Evolutionary conservation across 2,888 invertebrate species (phyloP).

Genomic region (Dione juno): DNA sequence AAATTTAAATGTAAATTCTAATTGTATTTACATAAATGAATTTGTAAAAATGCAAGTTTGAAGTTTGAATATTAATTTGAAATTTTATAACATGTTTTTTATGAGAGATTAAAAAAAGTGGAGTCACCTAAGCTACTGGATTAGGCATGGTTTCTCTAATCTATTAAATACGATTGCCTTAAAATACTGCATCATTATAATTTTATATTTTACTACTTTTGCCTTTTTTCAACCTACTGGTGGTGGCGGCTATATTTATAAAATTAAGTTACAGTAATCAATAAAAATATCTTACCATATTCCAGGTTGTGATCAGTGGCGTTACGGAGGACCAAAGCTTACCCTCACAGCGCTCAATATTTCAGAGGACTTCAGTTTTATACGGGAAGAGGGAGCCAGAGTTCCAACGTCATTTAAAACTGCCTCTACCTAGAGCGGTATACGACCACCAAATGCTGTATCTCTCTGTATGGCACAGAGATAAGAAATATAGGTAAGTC

Average conservation of each 20-base stretch:
- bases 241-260: not conserved
- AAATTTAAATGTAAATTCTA: too few relatives aligned
- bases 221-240: too few relatives aligned
- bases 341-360: slow-evolving; percentile 83
- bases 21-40: too few relatives aligned
- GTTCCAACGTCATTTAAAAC: slow-evolving; percentile 90
- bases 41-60: too few relatives aligned
- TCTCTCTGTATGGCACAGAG: slow-evolving; percentile 94
- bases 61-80: too few relatives aligned
- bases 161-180: too few relatives aligned
- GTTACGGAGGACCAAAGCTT: slow-evolving; percentile 69
- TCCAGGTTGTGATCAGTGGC: slow-evolving; percentile 84
- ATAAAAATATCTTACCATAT: slow-evolving; percentile 8
- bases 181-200: too few relatives aligned
- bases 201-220: too few relatives aligned
- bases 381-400: slow-evolving; percentile 90
- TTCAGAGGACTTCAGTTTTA: slow-evolving; percentile 91
- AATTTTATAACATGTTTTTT: too few relatives aligned
- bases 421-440: slow-evolving; percentile 83
- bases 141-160: too few relatives aligned
- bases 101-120: too few relatives aligned
- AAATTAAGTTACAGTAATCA: not conserved
- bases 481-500: slow-evolving; percentile 89
- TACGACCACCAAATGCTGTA: slow-evolving; percentile 86
- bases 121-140: too few relatives aligned